Evolutionary conservation across 2,113 vertebrate species (phyloP).

Genomic region (Chaetorhynchus papuensis): DNA sequence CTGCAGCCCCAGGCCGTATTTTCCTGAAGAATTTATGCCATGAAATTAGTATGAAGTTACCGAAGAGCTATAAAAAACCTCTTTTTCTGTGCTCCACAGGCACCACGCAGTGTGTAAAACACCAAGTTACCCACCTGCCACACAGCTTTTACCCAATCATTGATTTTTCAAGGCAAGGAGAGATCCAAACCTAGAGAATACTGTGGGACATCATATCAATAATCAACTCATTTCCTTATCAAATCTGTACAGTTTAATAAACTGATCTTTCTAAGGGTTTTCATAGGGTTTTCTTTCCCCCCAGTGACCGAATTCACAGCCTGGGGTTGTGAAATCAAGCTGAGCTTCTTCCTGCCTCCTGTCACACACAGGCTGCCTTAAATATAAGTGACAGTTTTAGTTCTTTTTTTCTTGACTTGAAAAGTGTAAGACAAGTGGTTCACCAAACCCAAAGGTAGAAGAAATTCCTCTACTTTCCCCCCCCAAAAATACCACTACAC

Average conservation of each 20-base stretch:
- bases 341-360: not conserved
- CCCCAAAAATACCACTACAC: not conserved
- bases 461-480: not conserved
- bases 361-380: not conserved
- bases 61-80: not conserved
- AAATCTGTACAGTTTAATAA: not conserved
- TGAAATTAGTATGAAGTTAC: not conserved
- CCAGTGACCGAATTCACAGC: not conserved
- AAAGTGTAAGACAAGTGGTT: not conserved
- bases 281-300: too few species aligned
- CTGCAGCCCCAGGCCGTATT: rapidly evolving
- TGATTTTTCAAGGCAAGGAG: not conserved
- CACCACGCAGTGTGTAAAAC: rapidly evolving
- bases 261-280: not conserved
- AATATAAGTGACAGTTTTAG: not conserved
- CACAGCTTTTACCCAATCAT: not conserved
- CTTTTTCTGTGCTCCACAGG: not conserved
- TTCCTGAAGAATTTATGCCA: not conserved
- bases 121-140: not conserved
- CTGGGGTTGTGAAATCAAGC: not conserved
- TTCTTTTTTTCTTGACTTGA: not conserved
- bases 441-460: not conserved
- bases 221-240: not conserved
- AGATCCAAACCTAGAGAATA: not conserved
- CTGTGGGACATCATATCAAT: rapidly evolving